Evolutionary conservation across 2,113 vertebrate species (phyloP).

Genomic region (Conger conger): DNA sequence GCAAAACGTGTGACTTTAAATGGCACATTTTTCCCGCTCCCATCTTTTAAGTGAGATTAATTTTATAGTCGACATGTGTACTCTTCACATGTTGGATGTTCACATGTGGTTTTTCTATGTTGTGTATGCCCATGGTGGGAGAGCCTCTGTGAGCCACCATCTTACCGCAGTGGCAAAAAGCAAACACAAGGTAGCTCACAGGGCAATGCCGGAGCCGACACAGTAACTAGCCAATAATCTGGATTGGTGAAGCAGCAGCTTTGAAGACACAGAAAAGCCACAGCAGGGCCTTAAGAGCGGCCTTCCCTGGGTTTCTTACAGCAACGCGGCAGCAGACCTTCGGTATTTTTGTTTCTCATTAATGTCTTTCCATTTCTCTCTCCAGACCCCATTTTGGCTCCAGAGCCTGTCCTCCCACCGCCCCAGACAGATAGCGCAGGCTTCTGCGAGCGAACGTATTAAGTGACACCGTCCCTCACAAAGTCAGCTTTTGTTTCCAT

Average conservation of each 20-base stretch:
- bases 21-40: no score
- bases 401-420: conserved; percentile 37
- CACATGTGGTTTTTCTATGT: no score
- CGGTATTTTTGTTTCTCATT: background rate
- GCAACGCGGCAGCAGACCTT: background rate
- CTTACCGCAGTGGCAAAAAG: background rate
- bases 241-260: background rate
- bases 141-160: background rate
- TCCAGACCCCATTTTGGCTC: conserved; percentile 22
- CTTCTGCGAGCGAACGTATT: conserved; percentile 52
- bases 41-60: no score
- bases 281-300: background rate
- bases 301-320: background rate
- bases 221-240: background rate
- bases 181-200: background rate
- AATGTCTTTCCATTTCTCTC: conserved; percentile 33
- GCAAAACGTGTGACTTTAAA: no score
- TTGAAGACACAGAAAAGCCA: background rate
- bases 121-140: no score
- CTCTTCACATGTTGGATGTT: no score
- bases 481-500: conserved; percentile 64
- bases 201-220: background rate
- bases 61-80: no score
- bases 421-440: conserved; percentile 38
- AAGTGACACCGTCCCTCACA: conserved; percentile 54